Conservation (phyloP, 2,888 invertebrate genomes). For the Crepidodera aurea region DNA sequence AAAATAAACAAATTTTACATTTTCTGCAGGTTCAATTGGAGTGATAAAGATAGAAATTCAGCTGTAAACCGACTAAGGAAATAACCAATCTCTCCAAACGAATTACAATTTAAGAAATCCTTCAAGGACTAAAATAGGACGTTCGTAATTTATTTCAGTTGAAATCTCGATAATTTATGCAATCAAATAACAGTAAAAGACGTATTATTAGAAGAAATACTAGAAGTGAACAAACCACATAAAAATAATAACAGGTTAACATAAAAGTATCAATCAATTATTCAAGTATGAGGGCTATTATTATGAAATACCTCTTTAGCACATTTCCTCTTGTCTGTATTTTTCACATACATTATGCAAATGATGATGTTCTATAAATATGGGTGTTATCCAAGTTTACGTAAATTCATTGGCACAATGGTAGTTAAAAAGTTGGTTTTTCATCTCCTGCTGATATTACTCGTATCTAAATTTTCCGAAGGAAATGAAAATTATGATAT, state of each 20-base stretch:
- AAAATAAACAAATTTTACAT: no score
- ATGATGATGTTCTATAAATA: conserved; percentile 11
- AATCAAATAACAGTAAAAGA: background rate
- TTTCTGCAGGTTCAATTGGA: no score
- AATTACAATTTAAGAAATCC: no score
- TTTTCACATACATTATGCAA: conserved; percentile 27
- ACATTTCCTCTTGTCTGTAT: conserved; percentile 12
- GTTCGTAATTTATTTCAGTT: no score
- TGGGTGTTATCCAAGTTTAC: conserved; percentile 8
- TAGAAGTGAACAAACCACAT: conserved; percentile 6
- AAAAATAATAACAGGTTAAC: conserved; percentile 13
- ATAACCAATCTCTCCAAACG: no score
- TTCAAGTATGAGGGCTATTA: background rate
- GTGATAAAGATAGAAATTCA: no score
- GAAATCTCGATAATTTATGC: no score
- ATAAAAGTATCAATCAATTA: conserved; percentile 19
- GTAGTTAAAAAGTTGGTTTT: conserved; percentile 1
- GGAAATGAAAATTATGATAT: conserved; percentile 23
- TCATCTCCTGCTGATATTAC: background rate
- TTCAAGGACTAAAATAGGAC: no score
- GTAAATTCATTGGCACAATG: conserved; percentile 23
- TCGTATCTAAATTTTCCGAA: background rate
- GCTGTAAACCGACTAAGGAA: no score
- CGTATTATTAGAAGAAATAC: background rate
- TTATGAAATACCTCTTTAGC: conserved; percentile 12